A percentile compares a stretch with the other conserved stretches of the same genome.
Evolutionary conservation across 2,797 vertebrate species (phyloP).

Genomic region (Poeciliopsis presidionis): DNA sequence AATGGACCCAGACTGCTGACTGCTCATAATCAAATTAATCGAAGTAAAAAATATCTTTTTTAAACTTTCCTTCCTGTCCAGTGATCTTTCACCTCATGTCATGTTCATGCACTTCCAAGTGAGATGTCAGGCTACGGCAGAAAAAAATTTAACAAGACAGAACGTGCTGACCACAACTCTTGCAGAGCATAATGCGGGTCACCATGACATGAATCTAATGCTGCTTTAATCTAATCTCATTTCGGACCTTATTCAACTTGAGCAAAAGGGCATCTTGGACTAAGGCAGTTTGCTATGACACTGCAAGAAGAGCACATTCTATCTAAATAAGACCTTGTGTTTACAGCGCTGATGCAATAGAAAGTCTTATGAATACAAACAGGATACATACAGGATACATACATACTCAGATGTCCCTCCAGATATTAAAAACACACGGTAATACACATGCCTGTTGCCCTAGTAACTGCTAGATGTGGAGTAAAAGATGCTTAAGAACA

Average conservation of each 20-base stretch:
- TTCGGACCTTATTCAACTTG: constrained; percentile 8
- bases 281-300: background rate
- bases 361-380: background rate
- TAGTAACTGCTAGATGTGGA: constrained; percentile 5
- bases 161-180: constrained; percentile 36
- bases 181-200: constrained; percentile 22
- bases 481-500: background rate
- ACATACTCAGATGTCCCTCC: background rate
- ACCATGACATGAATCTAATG: constrained; percentile 42
- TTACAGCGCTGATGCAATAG: background rate
- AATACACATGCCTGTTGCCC: constrained; percentile 9
- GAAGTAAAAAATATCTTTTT: background rate
- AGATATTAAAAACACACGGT: background rate
- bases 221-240: constrained; percentile 12
- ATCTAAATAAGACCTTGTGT: background rate
- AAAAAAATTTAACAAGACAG: constrained; percentile 24
- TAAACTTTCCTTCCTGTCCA: background rate
- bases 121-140: constrained; percentile 12
- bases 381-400: background rate
- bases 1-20: background rate
- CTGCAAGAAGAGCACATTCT: background rate
- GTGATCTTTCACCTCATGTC: constrained; percentile 23
- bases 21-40: background rate
- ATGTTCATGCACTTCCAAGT: constrained; percentile 2
- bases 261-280: background rate